A percentile compares a stretch with the other conserved stretches of the same genome.
phyloP scores from a whole-genome alignment of 1,140 invertebrate species.

The Lasaia peninsularis region DNA sequence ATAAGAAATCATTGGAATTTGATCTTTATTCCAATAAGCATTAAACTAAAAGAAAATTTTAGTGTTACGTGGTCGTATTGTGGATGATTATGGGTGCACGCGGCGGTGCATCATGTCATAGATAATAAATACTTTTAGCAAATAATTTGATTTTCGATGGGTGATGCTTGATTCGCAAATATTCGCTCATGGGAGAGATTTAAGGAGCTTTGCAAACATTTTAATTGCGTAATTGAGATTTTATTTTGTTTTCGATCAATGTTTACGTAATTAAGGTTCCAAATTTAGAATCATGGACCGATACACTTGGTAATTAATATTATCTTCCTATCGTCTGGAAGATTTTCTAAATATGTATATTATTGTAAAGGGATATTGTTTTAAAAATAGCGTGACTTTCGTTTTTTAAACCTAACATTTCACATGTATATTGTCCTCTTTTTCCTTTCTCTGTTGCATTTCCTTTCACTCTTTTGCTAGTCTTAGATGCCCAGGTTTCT shows the following conservation, averaged over 20 bases:
- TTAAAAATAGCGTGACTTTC: too few species aligned
- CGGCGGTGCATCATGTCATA: constrained; percentile 53
- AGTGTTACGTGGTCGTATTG: background rate
- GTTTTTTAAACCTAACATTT: too few species aligned
- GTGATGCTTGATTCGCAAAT: constrained; percentile 65
- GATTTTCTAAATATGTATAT: too few species aligned
- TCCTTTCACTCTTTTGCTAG: too few species aligned
- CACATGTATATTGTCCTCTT: too few species aligned
- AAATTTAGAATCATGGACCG: too few species aligned
- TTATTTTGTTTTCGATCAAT: background rate
- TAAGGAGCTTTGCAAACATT: constrained; percentile 27
- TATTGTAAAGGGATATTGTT: too few species aligned
- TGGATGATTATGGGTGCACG: constrained; percentile 42
- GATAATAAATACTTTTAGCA: constrained; percentile 73
- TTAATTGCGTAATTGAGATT: constrained; percentile 1
- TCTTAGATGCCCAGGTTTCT: too few species aligned
- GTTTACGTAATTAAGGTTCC: too few species aligned
- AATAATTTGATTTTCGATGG: constrained; percentile 75
- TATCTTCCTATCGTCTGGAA: too few species aligned
- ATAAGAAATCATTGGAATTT: constrained; percentile 16
- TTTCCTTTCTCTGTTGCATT: too few species aligned
- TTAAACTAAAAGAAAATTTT: constrained; percentile 16
- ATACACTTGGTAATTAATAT: too few species aligned
- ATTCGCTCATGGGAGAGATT: constrained; percentile 58
- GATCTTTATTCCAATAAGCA: constrained; percentile 16